Percentiles rank a stretch among this genome's conserved stretches.
Conservation (phyloP, 2,797 vertebrate genomes). For the Sebastes ruberrimus region DNA sequence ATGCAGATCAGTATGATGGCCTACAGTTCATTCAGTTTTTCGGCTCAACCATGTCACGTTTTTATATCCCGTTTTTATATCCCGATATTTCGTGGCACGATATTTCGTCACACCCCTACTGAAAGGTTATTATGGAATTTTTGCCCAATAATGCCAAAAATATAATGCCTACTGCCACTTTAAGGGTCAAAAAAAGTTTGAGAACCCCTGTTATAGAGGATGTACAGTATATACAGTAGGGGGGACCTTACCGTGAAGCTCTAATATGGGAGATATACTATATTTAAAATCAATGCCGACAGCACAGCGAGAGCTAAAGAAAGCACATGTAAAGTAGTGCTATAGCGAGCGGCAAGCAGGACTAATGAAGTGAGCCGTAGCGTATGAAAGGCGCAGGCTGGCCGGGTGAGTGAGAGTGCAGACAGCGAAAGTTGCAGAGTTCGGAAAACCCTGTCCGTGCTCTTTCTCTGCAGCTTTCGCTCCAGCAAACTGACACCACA, state of each 20-base stretch:
- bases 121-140: too few relatives aligned
- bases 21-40: too few relatives aligned
- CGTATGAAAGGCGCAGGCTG: slow-evolving; percentile 38
- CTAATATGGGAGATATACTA: not conserved
- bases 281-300: slow-evolving; percentile 11
- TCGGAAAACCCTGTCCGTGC: slow-evolving; percentile 54
- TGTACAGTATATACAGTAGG: not conserved
- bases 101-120: too few relatives aligned
- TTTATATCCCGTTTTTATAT: too few relatives aligned
- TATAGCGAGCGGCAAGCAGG: slow-evolving; percentile 13
- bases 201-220: not conserved
- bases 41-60: too few relatives aligned
- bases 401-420: slow-evolving; percentile 53
- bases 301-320: slow-evolving; percentile 20
- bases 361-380: slow-evolving; percentile 61
- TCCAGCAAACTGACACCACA: slow-evolving; percentile 73
- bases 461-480: slow-evolving; percentile 60
- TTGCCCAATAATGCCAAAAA: too few relatives aligned
- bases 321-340: slow-evolving; percentile 7
- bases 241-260: not conserved
- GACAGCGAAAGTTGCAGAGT: slow-evolving; percentile 55
- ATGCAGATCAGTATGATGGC: too few relatives aligned
- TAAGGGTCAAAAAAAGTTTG: too few relatives aligned
- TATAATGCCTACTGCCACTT: too few relatives aligned
- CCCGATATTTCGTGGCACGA: too few relatives aligned